These are phyloP conservation scores for Gobio occitaniae DNA, from an alignment of 2,797 vertebrate genomes.

Conservation along the genomic window DNA sequence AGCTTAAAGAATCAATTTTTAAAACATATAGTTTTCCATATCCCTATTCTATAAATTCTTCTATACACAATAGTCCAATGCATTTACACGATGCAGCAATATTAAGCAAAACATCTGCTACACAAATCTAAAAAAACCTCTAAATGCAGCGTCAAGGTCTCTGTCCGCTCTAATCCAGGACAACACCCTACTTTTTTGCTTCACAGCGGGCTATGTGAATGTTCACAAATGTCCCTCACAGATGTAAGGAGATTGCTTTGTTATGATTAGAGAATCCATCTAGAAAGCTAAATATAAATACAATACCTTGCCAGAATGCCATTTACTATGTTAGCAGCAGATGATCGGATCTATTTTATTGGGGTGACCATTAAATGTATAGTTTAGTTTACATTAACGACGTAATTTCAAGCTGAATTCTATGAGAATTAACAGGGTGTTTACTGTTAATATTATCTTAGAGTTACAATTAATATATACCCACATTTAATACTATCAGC, in stretches of 20 bases:
- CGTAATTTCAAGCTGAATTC: neutral
- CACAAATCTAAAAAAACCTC: neutral
- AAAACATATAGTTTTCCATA: no score
- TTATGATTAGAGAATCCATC: conserved; percentile 54
- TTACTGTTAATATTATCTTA: neutral
- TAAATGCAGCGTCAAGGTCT: neutral
- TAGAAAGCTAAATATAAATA: conserved; percentile 46
- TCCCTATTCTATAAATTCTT: neutral
- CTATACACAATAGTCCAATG: neutral
- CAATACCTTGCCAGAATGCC: neutral
- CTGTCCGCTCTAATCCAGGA: neutral
- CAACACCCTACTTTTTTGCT: neutral
- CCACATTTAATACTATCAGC: neutral
- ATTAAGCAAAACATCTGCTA: neutral
- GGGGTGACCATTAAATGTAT: conserved; percentile 2
- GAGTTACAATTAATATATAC: neutral
- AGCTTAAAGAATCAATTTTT: no score
- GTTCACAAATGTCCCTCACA: conserved; percentile 21
- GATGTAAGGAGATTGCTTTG: conserved; percentile 36
- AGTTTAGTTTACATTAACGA: conserved; percentile 1
- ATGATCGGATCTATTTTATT: conserved; percentile 19
- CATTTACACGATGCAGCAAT: neutral
- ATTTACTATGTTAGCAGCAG: conserved; percentile 11
- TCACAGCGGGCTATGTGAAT: conserved; percentile 20
- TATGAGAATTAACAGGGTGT: neutral